Evolutionary conservation across 2,113 vertebrate species (phyloP).

Genomic region (Suricata suricatta): DNA sequence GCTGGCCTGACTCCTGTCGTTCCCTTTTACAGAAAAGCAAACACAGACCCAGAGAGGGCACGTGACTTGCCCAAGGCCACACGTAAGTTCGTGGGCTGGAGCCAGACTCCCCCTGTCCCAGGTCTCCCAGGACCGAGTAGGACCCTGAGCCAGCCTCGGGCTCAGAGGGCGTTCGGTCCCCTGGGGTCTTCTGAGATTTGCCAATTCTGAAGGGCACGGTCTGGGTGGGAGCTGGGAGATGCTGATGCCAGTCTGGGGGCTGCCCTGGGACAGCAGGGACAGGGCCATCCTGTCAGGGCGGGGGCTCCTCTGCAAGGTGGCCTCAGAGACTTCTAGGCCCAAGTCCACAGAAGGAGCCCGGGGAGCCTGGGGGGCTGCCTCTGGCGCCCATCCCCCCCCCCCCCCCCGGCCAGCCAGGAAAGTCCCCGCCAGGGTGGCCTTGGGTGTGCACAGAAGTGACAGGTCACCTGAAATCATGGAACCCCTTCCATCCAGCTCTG

Average conservation of each 20-base stretch:
- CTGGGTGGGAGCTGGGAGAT: background rate
- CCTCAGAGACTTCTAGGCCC: background rate
- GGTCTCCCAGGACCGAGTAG: too few relatives aligned
- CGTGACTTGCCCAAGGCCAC: background rate
- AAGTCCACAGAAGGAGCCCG: background rate
- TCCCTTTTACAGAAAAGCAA: background rate
- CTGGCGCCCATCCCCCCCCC: background rate
- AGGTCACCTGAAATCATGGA: rapidly evolving
- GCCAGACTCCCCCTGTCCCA: background rate
- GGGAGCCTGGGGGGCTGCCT: background rate
- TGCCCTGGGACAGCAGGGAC: rapidly evolving
- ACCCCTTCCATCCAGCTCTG: background rate
- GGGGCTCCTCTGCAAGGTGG: rapidly evolving
- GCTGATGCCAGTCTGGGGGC: background rate
- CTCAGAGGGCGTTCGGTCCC: too few relatives aligned
- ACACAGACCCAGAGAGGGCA: background rate
- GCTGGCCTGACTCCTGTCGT: background rate
- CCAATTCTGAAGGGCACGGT: background rate
- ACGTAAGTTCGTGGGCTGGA: background rate
- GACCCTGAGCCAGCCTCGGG: background rate
- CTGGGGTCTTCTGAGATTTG: background rate
- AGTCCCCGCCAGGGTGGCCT: too few relatives aligned
- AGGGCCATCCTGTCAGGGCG: background rate
- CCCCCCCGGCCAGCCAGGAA: too few relatives aligned
- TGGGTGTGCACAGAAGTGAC: background rate